Evolutionary conservation across 2,888 invertebrate genomes (phyloP), one percentile per base, ranked within the genome.

Genomic region (Tromatobia lineatoria): DNA sequence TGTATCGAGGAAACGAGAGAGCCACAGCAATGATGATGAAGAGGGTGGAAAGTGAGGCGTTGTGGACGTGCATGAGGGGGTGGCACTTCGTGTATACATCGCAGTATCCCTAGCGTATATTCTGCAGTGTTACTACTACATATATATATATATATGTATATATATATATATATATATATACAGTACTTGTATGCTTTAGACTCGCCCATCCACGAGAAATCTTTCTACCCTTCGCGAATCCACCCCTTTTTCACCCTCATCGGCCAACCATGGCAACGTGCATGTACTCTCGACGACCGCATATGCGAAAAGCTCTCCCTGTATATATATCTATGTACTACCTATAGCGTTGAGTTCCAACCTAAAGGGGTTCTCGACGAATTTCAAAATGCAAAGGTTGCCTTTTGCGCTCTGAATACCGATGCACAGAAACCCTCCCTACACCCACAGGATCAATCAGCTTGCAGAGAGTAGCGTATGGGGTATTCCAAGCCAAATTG

Each of bases 351-450:
- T 75, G 82, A 61, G 50, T 57, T 85, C 61, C 81, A 81, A 78
- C n/a, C 84, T 82, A 23, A 34, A 71, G 71, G 71, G 57, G 20
- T 59, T 66, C 69, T 45, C 20, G 71, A 86, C 86, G 85, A 89
- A 90, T 90, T 88, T 85, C 86, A 88, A 89, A 90, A 90, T 88
- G 90, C 91, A 90, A 88, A 90, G 87, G 89, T 89, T 85, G 87
- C 89, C 88, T 87, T 89, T 88, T 87, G 87, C 87, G 70, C 82
- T 83, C 59, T 85, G 87, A 90, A 90, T 90, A 86, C 87, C 89
- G 87, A 91, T 90, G 85, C 85, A 85, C 80, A 73, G 42, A 57
- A 42, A 23, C 71, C 52, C 29, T 47, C 69, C 42, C 50, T 29
- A 23, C 45, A 61, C 29, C 42, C 74, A 52, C 50, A 47, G 71